A percentile compares a stretch with the other conserved stretches of the same genome.
These are phyloP conservation scores for Heterohyrax brucei DNA, from an alignment of 2,797 vertebrate species.

Conservation along the genomic window DNA sequence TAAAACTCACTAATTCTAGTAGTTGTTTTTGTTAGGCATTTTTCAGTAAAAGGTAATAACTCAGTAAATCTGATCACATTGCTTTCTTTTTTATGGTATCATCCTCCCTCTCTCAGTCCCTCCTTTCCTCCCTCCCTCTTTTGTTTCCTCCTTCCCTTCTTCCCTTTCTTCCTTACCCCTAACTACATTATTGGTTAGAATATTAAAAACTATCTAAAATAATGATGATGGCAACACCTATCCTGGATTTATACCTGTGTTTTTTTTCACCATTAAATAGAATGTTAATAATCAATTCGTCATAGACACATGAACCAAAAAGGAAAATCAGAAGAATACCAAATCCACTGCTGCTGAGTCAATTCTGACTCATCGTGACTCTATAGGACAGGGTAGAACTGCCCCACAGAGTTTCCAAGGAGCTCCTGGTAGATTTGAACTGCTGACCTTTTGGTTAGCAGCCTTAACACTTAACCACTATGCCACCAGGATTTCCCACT, in stretches of 20 bases:
- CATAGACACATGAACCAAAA: neutral
- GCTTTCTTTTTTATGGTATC: neutral
- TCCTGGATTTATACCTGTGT: neutral
- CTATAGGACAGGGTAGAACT: too few species aligned
- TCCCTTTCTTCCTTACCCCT: neutral
- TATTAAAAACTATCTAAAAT: neutral
- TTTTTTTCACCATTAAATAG: slow-evolving; percentile 2
- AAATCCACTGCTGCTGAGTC: too few species aligned
- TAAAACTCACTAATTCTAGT: neutral
- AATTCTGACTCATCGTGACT: too few species aligned
- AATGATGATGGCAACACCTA: neutral
- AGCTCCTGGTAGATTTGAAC: too few species aligned
- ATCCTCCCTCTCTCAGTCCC: neutral
- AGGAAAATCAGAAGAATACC: too few species aligned
- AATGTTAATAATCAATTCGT: neutral
- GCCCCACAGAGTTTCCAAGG: too few species aligned
- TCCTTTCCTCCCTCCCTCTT: too few species aligned
- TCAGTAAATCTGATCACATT: neutral
- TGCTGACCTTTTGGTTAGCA: too few species aligned
- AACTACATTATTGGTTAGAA: neutral
- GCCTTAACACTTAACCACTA: too few species aligned
- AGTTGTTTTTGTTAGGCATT: neutral
- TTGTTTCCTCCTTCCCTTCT: too few species aligned
- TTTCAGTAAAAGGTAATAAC: neutral
- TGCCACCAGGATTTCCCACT: too few species aligned